Conservation (phyloP, 2,113 vertebrate species). For the Eulemur rufifrons region DNA sequence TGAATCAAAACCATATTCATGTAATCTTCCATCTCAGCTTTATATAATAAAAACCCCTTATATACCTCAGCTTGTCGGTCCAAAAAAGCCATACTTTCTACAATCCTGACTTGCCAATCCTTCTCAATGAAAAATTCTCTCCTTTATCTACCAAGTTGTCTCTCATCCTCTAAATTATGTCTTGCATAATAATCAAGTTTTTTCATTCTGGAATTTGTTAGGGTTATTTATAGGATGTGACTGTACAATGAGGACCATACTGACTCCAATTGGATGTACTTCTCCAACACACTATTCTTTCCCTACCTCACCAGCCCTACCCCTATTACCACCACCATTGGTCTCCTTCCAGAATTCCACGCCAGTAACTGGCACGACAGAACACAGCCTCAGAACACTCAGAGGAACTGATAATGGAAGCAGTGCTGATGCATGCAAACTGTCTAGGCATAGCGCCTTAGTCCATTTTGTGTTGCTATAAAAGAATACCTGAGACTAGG, state of each 20-base stretch:
- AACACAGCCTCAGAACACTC: not conserved
- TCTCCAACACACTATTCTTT: not conserved
- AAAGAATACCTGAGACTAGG: not conserved
- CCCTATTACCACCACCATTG: not conserved
- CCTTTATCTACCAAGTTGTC: constrained; percentile 11
- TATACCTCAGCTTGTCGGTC: not conserved
- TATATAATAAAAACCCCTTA: not conserved
- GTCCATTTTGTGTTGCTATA: not conserved
- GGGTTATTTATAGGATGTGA: constrained; percentile 14
- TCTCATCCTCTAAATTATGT: not conserved
- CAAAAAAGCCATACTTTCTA: not conserved
- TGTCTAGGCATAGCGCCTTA: not conserved
- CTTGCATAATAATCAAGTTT: constrained; percentile 50
- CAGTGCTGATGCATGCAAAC: not conserved
- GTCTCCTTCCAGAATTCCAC: constrained; percentile 42
- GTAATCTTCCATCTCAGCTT: not conserved
- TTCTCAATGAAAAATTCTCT: constrained; percentile 50
- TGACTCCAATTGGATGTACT: not conserved
- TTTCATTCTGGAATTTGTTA: constrained; percentile 29
- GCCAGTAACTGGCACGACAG: not conserved
- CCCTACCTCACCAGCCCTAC: not conserved
- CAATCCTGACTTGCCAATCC: constrained; percentile 16
- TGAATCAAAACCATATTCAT: not conserved
- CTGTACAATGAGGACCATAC: not conserved
- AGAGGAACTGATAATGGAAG: not conserved